Evolutionary conservation across 1,140 invertebrate genomes (phyloP), one percentile per base, ranked within the genome.

Genomic region (Subanguina moxae): DNA sequence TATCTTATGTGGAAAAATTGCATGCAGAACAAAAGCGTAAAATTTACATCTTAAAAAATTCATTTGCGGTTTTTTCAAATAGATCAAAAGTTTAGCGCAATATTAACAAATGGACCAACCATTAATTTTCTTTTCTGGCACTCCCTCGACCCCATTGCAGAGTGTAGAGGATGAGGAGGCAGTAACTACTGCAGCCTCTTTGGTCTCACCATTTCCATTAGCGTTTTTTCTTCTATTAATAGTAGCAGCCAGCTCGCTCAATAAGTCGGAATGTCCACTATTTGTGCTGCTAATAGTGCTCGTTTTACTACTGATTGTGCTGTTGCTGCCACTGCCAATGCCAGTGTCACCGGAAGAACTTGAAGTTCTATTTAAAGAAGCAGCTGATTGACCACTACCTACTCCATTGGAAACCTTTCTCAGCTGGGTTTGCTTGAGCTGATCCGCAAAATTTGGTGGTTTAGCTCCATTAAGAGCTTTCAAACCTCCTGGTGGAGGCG

Each of bases 381-480:
- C 28, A 61, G n/a, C 28, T 61, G 27, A 8, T 25, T 61, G 17
- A 25, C 23, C 23, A 52, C 8, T 52, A 15, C 48, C 23, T 21
- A 61, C 52, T 23, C 21, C 52, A 28, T 56, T 56, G 13, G 64
- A 65, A 64, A 67, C 62, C n/a, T 67, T 67, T 38, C 65, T 19
- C 21, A 67, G 38, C 28, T 68, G 25, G 1, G 65, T n/a, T 21
- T 67, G 27, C 32, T 67, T 67, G 5, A 67, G 1, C 23, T 67
- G 57, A 32, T 67, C 65, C 1, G 62, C 65, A n/a, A 67, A 9
- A 27, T 61, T 62, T 19, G 21, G 3, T 1, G 48, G 46, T 62
- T 65, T 65, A 19, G 27, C 28, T 52, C 3, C 8, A 28, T 21
- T 21, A 3, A 43, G 3, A 13, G n/a, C 27, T 43, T 61, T 61